Evolutionary conservation across 2,113 vertebrate species (phyloP).

Genomic region (Neolamprologus kungweensis): DNA sequence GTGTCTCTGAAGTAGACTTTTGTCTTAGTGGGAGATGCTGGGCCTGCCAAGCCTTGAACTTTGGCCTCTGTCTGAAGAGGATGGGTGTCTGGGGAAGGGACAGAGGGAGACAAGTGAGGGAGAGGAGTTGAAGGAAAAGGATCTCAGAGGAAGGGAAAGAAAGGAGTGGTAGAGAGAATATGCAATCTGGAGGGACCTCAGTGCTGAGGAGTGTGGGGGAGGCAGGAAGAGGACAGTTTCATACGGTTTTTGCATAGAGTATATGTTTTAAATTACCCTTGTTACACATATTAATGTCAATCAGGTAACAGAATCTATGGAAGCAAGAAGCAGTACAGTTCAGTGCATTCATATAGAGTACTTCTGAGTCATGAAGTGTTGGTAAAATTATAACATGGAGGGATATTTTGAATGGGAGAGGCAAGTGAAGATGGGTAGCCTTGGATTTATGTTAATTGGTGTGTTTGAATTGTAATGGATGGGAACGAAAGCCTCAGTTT

Average conservation of each 20-base stretch:
- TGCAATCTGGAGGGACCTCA: slow-evolving; percentile 8
- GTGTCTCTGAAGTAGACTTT: slow-evolving; percentile 46
- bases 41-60: slow-evolving; percentile 38
- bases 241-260: neutral
- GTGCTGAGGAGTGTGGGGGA: slow-evolving; percentile 6
- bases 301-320: neutral
- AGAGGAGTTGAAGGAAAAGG: slow-evolving; percentile 11
- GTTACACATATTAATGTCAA: neutral
- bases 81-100: slow-evolving; percentile 43
- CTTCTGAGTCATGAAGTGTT: neutral
- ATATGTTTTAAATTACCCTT: neutral
- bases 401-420: neutral
- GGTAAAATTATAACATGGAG: neutral
- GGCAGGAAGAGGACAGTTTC: slow-evolving; percentile 9
- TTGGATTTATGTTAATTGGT: slow-evolving; percentile 6
- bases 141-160: neutral
- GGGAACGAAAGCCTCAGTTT: slow-evolving; percentile 13
- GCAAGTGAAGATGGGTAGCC: neutral
- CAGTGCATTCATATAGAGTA: neutral
- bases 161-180: slow-evolving; percentile 3
- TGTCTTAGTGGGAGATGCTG: slow-evolving; percentile 36
- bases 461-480: slow-evolving; percentile 6
- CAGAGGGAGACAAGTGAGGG: neutral
- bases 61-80: slow-evolving; percentile 46
- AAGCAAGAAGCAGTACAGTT: neutral